Base-by-base conservation (phyloP, 2,797 vertebrate genomes). In the Momotus momota region DNA sequence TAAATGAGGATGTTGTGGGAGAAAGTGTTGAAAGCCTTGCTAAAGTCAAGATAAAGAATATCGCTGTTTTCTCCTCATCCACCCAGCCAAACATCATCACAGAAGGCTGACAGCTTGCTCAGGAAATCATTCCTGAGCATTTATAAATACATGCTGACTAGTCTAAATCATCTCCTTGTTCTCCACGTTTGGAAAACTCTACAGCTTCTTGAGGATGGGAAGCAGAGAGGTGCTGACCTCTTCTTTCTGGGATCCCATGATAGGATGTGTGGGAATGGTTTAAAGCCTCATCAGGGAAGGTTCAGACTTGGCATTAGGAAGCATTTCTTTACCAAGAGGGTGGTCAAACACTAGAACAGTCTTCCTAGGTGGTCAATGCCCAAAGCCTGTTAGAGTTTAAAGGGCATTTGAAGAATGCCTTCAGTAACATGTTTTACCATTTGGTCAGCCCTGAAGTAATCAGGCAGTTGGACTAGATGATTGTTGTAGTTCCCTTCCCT, bases 311-410 rank as follows among this genome's bases (percentile, higher is more conserved):
- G 35, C 35, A 35, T 35, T 35, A 35, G 35, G 35, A 35, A 35
- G 35, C 8, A 35, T 35, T 35, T 35, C 3, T 57, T 67, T 54
- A 52, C 27, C 1, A 5, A 81, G 11, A 84, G 3, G 3, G 12
- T 40, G 7, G 25, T 45, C 31, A 71, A 52, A 70, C 7, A 49
- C 35, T 35, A 35, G 35, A 35, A 35, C 35, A 35, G 35, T 35
- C 35, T 35, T 35, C 35, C 35, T 35, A 54, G 6, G 15, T 9
- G 4, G 11, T 19, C 0, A 0, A 38, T 41, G 45, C 2, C 20
- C 25, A 51, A 74, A 43, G 5, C 6, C 15, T 41, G n/a, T 25
- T 25, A 72, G 2, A 14, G 7, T 75, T 82, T 46, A 67, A 20
- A 17, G 22, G 20, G 8, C 2, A 29, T 52, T 70, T 46, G 3